Base-by-base conservation (phyloP, 2,797 vertebrate genomes). In the Dallia pectoralis region DNA sequence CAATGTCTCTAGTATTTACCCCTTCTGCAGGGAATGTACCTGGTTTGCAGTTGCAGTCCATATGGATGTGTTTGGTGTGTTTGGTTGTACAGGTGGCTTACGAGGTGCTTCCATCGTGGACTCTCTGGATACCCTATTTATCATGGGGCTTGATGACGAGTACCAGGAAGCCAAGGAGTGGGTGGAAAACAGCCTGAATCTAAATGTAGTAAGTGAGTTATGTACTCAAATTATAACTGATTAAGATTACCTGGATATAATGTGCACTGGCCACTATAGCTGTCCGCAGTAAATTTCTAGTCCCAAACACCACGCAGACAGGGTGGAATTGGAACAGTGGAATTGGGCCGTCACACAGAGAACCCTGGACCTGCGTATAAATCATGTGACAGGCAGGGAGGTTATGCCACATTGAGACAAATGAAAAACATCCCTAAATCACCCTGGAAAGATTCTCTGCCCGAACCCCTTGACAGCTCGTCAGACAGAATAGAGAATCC, bases 91-190 rank as follows among this genome's bases (percentile, higher is more conserved):
- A 95, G 94, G 94, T 77, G 94, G 87, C 70, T 93, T 94, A 81
- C 93, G 93, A 90, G 94, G 94, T 92, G 93, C 94, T 80, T 95
- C 93, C 63, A 94, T 95, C 74, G 92, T 95, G 69, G 94, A 95
- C 88, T 91, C 93, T 72, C 86, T 95, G 75, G 94, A 95, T 84
- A 94, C 93, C 0, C 82, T 95, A 0, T 93, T 88, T 77, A 92
- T 94, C 78, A 95, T 95, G 94, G 92, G 91, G 81, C 94, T 95
- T 93, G 92, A 91, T 81, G 87, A 93, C 47, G 93, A 95, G 82
- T 95, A 94, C 84, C 88, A 93, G 77, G 91, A 94, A 81, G 93
- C 93, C 73, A 94, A 89, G 81, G 89, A 93, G 14, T 95, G 94
- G 94, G 88, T 95, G 81, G 91, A 93, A 81, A 90, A 93, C 84